Base-by-base conservation (phyloP, 1,140 invertebrate species). In the Euwallacea fornicatus region DNA sequence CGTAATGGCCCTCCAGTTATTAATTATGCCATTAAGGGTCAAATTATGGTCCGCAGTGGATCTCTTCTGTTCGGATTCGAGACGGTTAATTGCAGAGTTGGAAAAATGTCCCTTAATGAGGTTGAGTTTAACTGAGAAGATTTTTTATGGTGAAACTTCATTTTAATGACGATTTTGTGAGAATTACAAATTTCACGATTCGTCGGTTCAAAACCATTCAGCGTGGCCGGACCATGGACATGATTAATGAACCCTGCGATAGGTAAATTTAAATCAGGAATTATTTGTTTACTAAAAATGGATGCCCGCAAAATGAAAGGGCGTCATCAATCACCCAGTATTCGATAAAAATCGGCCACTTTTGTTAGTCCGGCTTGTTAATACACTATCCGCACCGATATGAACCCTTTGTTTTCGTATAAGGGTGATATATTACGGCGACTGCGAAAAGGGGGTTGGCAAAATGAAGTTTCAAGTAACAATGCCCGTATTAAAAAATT, bases 1-100 rank as follows among this genome's bases (percentile, higher is more conserved):
- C 47, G 46, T 60, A 68, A 68, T 68, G n/a, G n/a, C 42, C 15
- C 41, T 41, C n/a, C 16, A 60, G 42, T 59, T 68, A 68, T 68
- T 59, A 68, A 68, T 68, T 68, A 46, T 59, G 42, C 54, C 50
- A 66, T 66, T 66, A 66, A 66, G 63, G 63, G 47, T 66, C 33
- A 66, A 50, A 66, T 66, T 66, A 54, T 66, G 63, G 63, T 21
- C 50, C 46, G 42, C 42, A 47, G 61, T 8, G 58, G 41, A 61
- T 61, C 16, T 61, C 10, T 61, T 42, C 16, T 9, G 16, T 61
- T 61, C 16, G 41, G 41, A 61, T 61, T 42, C 16, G 16, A 61
- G 58, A n/a, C 11, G 7, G 16, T 61, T 61, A 61, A 61, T 61
- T 61, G 16, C 11, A 10, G 42, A 61, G 58, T 42, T 42, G 41